phyloP scores from a whole-genome alignment of 2,888 invertebrate species.

The Chrysolina haemoptera region DNA sequence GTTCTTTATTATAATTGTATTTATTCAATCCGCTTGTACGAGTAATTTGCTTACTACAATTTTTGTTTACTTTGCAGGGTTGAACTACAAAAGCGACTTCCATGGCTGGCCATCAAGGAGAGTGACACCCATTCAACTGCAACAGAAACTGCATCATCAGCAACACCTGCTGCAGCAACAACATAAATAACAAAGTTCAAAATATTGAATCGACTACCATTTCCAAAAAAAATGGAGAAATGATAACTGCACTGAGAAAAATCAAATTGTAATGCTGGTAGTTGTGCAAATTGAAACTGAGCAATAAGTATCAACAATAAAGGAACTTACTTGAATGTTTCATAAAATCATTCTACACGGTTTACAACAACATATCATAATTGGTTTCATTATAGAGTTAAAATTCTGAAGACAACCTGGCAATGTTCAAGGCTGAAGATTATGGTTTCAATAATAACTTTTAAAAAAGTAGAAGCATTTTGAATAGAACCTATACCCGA shows the following conservation, averaged over 20 bases:
- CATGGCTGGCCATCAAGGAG: constrained; percentile 83
- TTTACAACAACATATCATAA: too few species aligned
- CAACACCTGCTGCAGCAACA: constrained; percentile 42
- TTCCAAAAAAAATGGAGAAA: background rate
- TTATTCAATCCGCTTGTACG: too few species aligned
- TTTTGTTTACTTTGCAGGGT: constrained; percentile 71
- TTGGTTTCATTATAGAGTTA: background rate
- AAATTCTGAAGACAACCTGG: background rate
- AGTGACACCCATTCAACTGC: constrained; percentile 75
- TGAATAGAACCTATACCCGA: background rate
- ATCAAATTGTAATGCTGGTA: too few species aligned
- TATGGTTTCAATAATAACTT: background rate
- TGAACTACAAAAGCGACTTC: constrained; percentile 85
- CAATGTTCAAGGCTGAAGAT: background rate
- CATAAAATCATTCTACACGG: too few species aligned
- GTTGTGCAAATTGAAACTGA: too few species aligned
- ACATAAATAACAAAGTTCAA: constrained; percentile 25
- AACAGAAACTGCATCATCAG: constrained; percentile 54
- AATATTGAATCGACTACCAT: background rate
- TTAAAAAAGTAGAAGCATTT: background rate
- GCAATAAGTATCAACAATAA: too few species aligned
- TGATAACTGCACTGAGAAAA: too few species aligned
- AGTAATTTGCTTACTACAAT: too few species aligned
- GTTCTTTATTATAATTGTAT: too few species aligned
- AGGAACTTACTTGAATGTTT: too few species aligned